These are phyloP conservation scores for Nephrotoma appendiculata DNA, from an alignment of 2,888 invertebrate species.

Conservation along the genomic window DNA sequence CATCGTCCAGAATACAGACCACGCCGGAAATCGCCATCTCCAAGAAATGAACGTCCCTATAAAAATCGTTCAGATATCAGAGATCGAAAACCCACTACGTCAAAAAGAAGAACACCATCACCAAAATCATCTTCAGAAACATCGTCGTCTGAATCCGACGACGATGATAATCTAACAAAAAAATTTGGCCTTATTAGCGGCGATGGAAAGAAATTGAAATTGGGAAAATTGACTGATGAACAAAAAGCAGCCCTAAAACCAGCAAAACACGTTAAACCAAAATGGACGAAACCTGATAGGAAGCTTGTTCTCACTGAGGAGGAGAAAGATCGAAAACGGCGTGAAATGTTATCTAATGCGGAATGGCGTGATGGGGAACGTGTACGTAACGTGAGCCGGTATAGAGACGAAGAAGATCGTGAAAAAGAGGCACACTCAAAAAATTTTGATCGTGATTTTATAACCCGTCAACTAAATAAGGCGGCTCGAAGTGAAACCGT, in stretches of 20 bases:
- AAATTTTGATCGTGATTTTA: slow-evolving; percentile 38
- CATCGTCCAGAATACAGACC: not conserved
- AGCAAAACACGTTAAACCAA: not conserved
- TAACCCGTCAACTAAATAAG: slow-evolving; percentile 29
- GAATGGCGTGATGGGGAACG: slow-evolving; percentile 51
- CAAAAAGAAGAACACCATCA: not conserved
- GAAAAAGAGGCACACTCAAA: slow-evolving; percentile 31
- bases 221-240: slow-evolving; percentile 5
- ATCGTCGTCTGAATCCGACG: not conserved
- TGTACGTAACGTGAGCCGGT: slow-evolving; percentile 43
- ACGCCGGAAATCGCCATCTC: not conserved
- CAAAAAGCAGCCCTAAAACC: slow-evolving; percentile 3
- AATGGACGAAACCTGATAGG: slow-evolving; percentile 10
- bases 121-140: not conserved
- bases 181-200: slow-evolving; percentile 30
- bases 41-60: not conserved
- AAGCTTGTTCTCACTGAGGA: slow-evolving; percentile 34
- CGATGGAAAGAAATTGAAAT: slow-evolving; percentile 24
- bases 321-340: slow-evolving; percentile 53
- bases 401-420: slow-evolving; percentile 43
- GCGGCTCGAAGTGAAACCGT: slow-evolving; percentile 49
- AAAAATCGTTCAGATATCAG: not conserved
- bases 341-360: slow-evolving; percentile 77
- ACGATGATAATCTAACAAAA: slow-evolving; percentile 3
- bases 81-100: not conserved